These are phyloP conservation scores for Microtus ochrogaster DNA, from an alignment of 2,113 vertebrate genomes.

Conservation along the genomic window DNA sequence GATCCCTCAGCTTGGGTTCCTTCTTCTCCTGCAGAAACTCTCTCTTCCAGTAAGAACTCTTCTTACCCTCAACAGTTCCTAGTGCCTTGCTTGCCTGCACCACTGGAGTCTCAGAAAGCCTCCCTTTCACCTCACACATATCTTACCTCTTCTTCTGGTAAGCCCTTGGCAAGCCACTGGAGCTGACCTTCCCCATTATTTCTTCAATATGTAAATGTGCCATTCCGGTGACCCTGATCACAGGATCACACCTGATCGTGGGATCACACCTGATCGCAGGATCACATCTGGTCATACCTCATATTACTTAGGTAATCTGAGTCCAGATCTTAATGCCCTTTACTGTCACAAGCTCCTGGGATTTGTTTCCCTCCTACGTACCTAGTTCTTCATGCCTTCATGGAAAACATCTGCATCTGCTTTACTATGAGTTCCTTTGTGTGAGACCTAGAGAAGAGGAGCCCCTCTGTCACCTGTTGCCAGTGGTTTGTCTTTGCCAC, in stretches of 20 bases:
- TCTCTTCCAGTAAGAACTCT: background rate
- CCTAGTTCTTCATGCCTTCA: constrained; percentile 17
- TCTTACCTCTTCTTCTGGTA: background rate
- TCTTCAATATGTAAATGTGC: background rate
- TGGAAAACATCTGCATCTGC: background rate
- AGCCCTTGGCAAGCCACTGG: background rate
- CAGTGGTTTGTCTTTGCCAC: background rate
- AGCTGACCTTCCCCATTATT: background rate
- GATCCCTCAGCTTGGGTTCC: background rate
- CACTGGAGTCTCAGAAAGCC: background rate
- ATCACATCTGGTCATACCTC: background rate
- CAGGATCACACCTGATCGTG: background rate
- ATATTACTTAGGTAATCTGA: background rate
- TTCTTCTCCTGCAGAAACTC: background rate
- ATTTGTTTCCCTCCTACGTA: background rate
- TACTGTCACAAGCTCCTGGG: background rate
- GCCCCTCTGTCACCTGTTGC: background rate
- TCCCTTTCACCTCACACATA: background rate
- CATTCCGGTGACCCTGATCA: background rate
- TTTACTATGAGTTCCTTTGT: background rate
- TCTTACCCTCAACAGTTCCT: background rate
- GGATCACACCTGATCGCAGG: no score
- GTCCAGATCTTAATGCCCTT: background rate
- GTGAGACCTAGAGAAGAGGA: constrained; percentile 20
- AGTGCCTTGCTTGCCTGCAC: background rate